Evolutionary conservation across 1,140 invertebrate genomes (phyloP).

Genomic region (Drosophila watanabei): DNA sequence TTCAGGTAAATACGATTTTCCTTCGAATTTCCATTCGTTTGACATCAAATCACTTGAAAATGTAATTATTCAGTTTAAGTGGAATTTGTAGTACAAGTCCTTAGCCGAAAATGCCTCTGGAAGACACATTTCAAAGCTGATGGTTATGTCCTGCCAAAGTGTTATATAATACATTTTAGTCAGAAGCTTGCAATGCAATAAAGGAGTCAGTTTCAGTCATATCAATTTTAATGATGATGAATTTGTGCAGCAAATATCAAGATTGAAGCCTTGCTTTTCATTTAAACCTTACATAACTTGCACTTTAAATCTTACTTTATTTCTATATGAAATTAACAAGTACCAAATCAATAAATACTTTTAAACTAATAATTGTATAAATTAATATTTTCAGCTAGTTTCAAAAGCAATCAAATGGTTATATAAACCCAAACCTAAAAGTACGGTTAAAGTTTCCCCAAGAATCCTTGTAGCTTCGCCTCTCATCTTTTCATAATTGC

Average conservation of each 20-base stretch:
- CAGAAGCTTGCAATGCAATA: no score
- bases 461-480: conserved; percentile 6
- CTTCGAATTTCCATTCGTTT: not conserved
- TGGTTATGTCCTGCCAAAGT: no score
- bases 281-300: no score
- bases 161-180: no score
- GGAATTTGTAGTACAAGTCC: not conserved
- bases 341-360: not conserved
- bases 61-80: not conserved
- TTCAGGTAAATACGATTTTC: not conserved
- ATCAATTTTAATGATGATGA: not conserved
- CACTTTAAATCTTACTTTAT: fast-evolving
- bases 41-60: not conserved
- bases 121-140: not conserved
- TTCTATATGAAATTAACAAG: not conserved
- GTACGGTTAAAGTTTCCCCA: conserved; percentile 5
- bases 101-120: not conserved
- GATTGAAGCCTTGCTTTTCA: no score
- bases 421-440: no score
- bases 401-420: not conserved
- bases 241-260: not conserved
- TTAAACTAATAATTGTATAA: not conserved
- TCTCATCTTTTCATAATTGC: conserved; percentile 59
- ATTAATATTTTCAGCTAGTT: not conserved
- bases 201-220: no score